Base-by-base conservation (phyloP, 2,888 invertebrate genomes). In the Pandemis cinnamomeana region DNA sequence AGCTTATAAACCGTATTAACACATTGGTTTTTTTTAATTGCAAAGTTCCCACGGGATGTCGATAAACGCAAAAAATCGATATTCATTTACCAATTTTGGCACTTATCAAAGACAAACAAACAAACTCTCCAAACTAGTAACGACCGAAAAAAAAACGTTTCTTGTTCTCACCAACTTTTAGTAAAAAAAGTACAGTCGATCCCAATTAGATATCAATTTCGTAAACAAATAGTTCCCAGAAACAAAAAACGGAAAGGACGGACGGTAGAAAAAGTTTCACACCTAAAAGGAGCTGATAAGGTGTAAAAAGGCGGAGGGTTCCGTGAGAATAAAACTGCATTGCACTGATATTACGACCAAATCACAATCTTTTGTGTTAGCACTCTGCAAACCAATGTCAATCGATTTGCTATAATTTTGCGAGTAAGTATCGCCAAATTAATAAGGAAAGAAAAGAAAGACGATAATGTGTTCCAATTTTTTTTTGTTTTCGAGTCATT, bases 181-280 rank as follows among this genome's bases (percentile, higher is more conserved):
- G 15, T 48, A 64, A 41, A 61, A 72, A 69, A 64, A 66, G 60
- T 71, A 61, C 48, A 66, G 15, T 69, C 58, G 64, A 67, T 72
- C 64, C 87, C 89, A 89, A 91, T 91, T 90, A 91, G 73, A 73
- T 73, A 73, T 66, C 73, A 70, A 70, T 87, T 88, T 86, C 85
- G 87, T 84, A 81, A 87, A 90, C 86, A 87, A 88, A 91, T 86
- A 86, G 87, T 74, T 76, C 68, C 77, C 76, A 75, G 79, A 73
- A 79, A 82, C 88, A 87, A 87, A 86, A 84, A 81, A 77, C 71
- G 63, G 60, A 66, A 61, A 71, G 71, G 75, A 72, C 64, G 76
- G 82, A 79, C 78, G 76, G 76, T 77, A 75, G 76, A 78, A 75
- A 78, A 78, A 75, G 77, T 67, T 72, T 74, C 53, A 75, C 72